Conservation (phyloP, 2,888 invertebrate species). For the Epistrophe grossulariae region DNA sequence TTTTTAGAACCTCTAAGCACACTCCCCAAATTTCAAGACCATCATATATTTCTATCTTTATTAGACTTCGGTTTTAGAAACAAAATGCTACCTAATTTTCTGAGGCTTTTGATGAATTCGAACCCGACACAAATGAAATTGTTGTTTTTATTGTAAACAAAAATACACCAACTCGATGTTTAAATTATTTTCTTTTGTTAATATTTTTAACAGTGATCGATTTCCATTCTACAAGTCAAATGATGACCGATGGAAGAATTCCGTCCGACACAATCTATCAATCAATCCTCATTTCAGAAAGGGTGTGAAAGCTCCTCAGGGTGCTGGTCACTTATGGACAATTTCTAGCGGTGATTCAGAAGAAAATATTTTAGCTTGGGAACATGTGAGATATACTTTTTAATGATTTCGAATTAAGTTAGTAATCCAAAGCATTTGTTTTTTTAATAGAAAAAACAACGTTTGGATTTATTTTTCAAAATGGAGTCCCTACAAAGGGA, state of each 20-base stretch:
- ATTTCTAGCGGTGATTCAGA: conserved; percentile 88
- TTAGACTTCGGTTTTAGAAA: no score
- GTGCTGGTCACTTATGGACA: conserved; percentile 95
- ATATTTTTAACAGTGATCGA: conserved; percentile 87
- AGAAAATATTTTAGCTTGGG: conserved; percentile 85
- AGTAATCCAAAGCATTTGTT: neutral
- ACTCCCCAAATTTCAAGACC: neutral
- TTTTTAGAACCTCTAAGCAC: neutral
- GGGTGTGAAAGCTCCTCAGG: conserved; percentile 93
- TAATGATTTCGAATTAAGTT: neutral
- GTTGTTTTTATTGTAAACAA: no score
- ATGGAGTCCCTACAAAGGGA: conserved; percentile 83
- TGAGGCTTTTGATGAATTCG: no score
- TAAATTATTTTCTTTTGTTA: neutral
- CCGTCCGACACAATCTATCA: conserved; percentile 94
- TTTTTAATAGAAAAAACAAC: conserved; percentile 84
- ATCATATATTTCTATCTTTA: no score
- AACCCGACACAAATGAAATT: no score
- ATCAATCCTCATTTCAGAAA: conserved; percentile 96
- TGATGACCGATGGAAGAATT: conserved; percentile 97
- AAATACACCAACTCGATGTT: neutral
- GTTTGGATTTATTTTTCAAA: conserved; percentile 85
- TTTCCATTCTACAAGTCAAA: conserved; percentile 95
- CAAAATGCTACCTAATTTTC: no score
- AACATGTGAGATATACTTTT: conserved; percentile 84